A percentile compares a stretch with the other conserved stretches of the same genome.
Evolutionary conservation across 2,797 vertebrate species (phyloP).

Genomic region (Delichon dasypus): DNA sequence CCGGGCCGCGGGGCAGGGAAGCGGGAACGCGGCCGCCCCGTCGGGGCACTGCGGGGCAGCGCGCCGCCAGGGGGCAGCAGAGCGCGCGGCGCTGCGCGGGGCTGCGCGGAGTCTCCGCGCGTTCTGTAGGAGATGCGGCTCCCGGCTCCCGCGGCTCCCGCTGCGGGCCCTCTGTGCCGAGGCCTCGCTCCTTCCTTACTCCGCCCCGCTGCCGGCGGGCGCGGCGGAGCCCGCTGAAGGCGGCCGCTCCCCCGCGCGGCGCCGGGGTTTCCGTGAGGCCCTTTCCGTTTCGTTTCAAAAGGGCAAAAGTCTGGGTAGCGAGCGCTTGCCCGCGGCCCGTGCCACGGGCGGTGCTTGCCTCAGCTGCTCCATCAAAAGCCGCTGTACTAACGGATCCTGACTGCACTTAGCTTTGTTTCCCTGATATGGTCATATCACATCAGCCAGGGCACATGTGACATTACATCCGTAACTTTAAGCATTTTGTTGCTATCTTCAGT

Average conservation of each 20-base stretch:
- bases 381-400: slow-evolving; percentile 92
- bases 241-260: slow-evolving; percentile 61
- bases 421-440: slow-evolving; percentile 94
- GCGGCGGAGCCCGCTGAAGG: background rate
- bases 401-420: slow-evolving; percentile 97
- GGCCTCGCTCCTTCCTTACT: background rate
- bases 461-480: slow-evolving; percentile 88
- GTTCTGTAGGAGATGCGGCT: background rate
- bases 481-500: slow-evolving; percentile 86
- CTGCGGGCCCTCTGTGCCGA: background rate
- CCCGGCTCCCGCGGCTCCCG: fast-evolving
- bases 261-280: slow-evolving; percentile 56
- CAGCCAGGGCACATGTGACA: slow-evolving; percentile 89
- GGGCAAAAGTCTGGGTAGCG: slow-evolving; percentile 86
- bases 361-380: slow-evolving; percentile 91
- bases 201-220: slow-evolving; percentile 3
- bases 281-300: slow-evolving; percentile 87
- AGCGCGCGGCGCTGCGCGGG: background rate
- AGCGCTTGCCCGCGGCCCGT: slow-evolving; percentile 83
- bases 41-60: background rate
- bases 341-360: slow-evolving; percentile 90
- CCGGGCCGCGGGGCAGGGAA: background rate
- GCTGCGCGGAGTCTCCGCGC: background rate
- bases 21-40: background rate
- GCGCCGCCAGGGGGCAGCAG: slow-evolving; percentile 22